A percentile compares a stretch with the other conserved stretches of the same genome.
Evolutionary conservation across 2,797 vertebrate species (phyloP).

Genomic region (Fistularia commersonii): DNA sequence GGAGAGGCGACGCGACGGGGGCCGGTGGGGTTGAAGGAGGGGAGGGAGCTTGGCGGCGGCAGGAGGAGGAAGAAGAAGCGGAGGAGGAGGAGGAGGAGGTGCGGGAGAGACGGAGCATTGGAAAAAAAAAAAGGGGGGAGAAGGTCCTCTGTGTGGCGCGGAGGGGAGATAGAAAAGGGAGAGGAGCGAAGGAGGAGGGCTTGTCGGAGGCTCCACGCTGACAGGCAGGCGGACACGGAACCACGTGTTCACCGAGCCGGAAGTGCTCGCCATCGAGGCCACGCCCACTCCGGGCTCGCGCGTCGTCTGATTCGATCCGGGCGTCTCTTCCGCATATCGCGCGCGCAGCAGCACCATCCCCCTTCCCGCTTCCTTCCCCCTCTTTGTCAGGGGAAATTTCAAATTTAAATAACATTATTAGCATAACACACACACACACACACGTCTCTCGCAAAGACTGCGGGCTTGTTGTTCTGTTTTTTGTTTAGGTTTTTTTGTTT

Average conservation of each 20-base stretch:
- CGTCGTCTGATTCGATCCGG: constrained; percentile 43
- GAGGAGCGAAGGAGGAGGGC: constrained; percentile 28
- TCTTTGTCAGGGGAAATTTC: constrained; percentile 60
- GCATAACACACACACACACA: constrained; percentile 47
- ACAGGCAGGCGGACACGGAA: constrained; percentile 69
- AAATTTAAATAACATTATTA: constrained; percentile 58
- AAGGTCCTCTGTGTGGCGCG: constrained; percentile 18
- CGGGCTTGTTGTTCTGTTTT: background rate
- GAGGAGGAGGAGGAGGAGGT: constrained; percentile 9
- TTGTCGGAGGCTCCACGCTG: constrained; percentile 51
- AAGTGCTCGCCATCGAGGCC: constrained; percentile 52
- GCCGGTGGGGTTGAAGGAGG: background rate
- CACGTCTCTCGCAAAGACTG: background rate
- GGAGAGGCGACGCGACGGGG: constrained; percentile 14
- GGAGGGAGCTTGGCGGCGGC: too few species aligned
- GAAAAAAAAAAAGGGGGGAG: constrained; percentile 17
- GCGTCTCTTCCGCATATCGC: background rate
- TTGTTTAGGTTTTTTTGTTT: background rate
- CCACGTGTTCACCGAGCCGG: constrained; percentile 76
- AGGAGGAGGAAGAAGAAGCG: constrained; percentile 14
- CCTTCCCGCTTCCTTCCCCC: constrained; percentile 1
- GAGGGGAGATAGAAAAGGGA: constrained; percentile 9
- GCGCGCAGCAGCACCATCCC: background rate
- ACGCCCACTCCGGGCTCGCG: constrained; percentile 65
- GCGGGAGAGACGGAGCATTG: constrained; percentile 6